phyloP scores from a whole-genome alignment of 2,888 invertebrate species.

The Lucinisca nassula region DNA sequence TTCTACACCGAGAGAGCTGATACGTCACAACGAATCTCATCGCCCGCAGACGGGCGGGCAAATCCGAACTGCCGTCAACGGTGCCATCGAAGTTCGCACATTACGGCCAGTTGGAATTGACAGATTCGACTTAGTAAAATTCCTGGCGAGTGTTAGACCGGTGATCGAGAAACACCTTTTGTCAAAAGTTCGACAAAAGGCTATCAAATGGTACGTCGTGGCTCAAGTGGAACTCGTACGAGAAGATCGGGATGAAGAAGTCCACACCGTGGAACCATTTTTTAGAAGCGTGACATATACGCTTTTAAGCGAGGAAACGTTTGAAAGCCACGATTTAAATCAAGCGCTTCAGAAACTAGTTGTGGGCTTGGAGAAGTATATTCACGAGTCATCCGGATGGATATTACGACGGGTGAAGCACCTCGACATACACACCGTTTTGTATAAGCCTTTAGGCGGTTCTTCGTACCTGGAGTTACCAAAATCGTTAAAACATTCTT shows the following conservation, averaged over 20 bases:
- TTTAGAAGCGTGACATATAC: conserved; percentile 47
- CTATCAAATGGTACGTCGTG: conserved; percentile 55
- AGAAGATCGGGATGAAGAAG: conserved; percentile 40
- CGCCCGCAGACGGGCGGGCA: not conserved
- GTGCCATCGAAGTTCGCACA: not conserved
- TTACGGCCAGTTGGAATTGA: not conserved
- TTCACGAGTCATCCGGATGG: conserved; percentile 44
- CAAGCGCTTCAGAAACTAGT: conserved; percentile 49
- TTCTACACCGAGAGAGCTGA: not conserved
- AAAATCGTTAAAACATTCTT: conserved; percentile 2
- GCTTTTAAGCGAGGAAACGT: not conserved
- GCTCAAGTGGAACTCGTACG: conserved; percentile 53
- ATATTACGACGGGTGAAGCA: conserved; percentile 27
- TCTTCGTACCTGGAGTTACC: conserved; percentile 43
- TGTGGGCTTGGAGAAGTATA: conserved; percentile 39
- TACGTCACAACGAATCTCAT: not conserved
- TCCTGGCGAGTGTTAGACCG: not conserved
- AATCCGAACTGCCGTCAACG: not conserved
- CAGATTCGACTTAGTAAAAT: conserved; percentile 4
- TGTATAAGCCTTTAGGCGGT: conserved; percentile 35
- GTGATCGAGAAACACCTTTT: not conserved
- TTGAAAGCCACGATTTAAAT: conserved; percentile 38
- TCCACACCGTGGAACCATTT: conserved; percentile 17
- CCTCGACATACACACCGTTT: conserved; percentile 47
- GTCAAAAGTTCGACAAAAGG: not conserved